A percentile compares a stretch with the other conserved stretches of the same genome.
Conservation (phyloP, 2,888 invertebrate genomes). For the Pherbina coryleti region DNA sequence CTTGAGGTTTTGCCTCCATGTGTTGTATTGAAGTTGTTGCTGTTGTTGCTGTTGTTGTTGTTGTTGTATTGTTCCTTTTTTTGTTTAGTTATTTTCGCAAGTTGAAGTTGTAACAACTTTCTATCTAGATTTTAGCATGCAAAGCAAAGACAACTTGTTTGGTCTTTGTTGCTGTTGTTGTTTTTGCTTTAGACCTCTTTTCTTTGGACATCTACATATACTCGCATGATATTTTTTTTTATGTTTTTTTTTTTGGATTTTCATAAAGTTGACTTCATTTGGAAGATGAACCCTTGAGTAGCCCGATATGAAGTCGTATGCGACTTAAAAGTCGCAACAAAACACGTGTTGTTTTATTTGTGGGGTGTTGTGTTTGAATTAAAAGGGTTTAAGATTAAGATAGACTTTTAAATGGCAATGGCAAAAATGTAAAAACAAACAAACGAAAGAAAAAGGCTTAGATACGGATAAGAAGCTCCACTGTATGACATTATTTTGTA, state of each 20-base stretch:
- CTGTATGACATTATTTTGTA: no score
- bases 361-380: no score
- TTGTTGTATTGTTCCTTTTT: background rate
- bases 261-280: background rate
- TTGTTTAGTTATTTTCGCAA: background rate
- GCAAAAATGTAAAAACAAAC: background rate
- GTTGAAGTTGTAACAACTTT: slow-evolving; percentile 30
- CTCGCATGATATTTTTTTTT: background rate
- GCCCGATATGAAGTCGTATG: no score
- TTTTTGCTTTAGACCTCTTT: background rate
- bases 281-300: no score
- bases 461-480: no score
- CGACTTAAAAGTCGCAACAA: no score
- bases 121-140: slow-evolving; percentile 5
- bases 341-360: no score
- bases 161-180: background rate
- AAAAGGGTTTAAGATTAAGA: no score
- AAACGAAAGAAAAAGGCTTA: background rate
- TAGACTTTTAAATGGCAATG: no score
- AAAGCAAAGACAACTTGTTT: slow-evolving; percentile 29
- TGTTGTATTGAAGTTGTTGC: background rate
- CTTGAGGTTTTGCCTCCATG: background rate
- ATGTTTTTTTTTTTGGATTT: background rate
- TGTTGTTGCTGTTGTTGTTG: background rate
- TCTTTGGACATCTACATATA: background rate